Evolutionary conservation across 1,140 invertebrate species (phyloP).

Genomic region (Doryteuthis pealeii): DNA sequence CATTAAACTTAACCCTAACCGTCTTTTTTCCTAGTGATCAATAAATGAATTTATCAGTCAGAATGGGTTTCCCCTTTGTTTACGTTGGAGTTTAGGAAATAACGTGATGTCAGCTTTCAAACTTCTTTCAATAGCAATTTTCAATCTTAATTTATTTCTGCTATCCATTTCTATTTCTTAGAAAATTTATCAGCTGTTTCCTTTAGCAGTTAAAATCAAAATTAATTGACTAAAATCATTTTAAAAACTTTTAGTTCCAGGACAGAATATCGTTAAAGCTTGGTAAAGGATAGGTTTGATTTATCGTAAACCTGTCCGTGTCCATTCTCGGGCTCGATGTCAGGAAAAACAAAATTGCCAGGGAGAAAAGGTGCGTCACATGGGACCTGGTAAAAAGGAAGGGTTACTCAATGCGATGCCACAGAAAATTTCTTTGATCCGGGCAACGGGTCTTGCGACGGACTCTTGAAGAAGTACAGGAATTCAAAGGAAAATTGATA

Average conservation of each 20-base stretch:
- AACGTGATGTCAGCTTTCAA: too few relatives aligned
- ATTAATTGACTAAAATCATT: too few relatives aligned
- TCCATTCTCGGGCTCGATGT: conserved; percentile 96
- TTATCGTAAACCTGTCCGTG: conserved; percentile 98
- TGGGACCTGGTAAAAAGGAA: conserved; percentile 96
- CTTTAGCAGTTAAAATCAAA: too few relatives aligned
- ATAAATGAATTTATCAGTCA: too few relatives aligned
- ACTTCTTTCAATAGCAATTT: too few relatives aligned
- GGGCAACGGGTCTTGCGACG: conserved; percentile 95
- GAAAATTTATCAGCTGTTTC: neutral
- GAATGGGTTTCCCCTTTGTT: too few relatives aligned
- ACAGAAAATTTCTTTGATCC: conserved; percentile 97
- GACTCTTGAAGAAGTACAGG: conserved; percentile 93
- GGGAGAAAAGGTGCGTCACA: conserved; percentile 92
- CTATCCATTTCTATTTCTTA: neutral
- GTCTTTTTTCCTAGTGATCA: too few relatives aligned
- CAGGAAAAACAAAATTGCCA: conserved; percentile 93
- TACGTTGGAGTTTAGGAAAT: too few relatives aligned
- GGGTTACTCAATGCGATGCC: conserved; percentile 99
- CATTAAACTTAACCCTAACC: too few relatives aligned
- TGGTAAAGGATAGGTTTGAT: conserved; percentile 99
- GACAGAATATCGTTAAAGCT: conserved; percentile 97
- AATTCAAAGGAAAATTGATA: conserved; percentile 99
- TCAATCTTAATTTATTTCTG: neutral
- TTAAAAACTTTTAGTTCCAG: conserved; percentile 70